Conservation (phyloP, 2,888 invertebrate species). For the Leucophora obtusa region DNA sequence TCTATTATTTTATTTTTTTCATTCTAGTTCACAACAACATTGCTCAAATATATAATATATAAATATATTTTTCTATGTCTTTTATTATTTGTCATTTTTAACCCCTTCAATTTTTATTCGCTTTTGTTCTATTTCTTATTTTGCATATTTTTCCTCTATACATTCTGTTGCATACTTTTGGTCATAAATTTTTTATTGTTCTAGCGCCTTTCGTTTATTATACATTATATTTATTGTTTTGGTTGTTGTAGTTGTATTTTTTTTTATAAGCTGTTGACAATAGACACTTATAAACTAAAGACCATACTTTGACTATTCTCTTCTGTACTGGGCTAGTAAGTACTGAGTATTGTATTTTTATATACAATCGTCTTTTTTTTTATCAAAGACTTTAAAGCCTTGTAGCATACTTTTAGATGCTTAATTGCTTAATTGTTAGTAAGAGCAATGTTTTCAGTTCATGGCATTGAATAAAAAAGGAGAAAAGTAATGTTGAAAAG, state of each 20-base stretch:
- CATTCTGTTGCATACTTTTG: conserved; percentile 55
- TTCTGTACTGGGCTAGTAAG: not conserved
- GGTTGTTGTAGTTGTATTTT: conserved; percentile 39
- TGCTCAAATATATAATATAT: not conserved
- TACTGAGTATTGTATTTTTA: conserved; percentile 30
- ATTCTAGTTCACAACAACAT: not conserved
- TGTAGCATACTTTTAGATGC: conserved; percentile 51
- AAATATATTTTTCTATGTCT: not conserved
- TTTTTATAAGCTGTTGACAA: conserved; percentile 51
- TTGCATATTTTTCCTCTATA: conserved; percentile 8
- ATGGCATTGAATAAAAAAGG: conserved; percentile 47
- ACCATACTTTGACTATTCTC: conserved; percentile 33
- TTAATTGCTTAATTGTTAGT: conserved; percentile 64
- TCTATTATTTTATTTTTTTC: conserved; percentile 4
- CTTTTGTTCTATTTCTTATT: conserved; percentile 41
- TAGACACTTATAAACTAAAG: conserved; percentile 56
- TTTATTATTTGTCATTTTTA: conserved; percentile 34
- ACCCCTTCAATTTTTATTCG: conserved; percentile 48
- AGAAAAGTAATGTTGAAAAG: conserved; percentile 29
- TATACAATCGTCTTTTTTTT: conserved; percentile 14
- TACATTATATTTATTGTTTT: conserved; percentile 49
- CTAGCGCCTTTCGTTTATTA: conserved; percentile 42
- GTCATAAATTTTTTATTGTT: conserved; percentile 47
- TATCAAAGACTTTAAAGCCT: conserved; percentile 32
- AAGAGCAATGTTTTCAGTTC: conserved; percentile 62